Conservation (phyloP, 2,113 vertebrate genomes). For the Galeopterus variegatus region DNA sequence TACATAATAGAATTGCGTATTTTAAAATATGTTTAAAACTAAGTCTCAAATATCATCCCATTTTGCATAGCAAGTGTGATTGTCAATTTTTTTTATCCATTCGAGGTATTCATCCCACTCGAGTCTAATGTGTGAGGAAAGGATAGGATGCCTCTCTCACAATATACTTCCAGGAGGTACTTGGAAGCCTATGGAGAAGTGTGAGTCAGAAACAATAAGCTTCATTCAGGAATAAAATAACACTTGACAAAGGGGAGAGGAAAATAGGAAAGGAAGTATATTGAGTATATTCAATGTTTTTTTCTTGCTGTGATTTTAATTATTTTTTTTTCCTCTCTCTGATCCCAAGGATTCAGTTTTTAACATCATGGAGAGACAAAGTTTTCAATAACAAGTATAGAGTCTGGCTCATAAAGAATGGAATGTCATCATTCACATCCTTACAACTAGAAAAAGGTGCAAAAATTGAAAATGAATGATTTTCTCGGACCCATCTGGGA, state of each 20-base stretch:
- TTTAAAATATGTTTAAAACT: not conserved
- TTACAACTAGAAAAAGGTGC: not conserved
- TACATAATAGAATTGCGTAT: not conserved
- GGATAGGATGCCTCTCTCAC: not conserved
- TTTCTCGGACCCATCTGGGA: not conserved
- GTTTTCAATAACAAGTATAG: not conserved
- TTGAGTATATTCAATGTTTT: not conserved
- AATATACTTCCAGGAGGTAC: not conserved
- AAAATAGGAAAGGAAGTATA: not conserved
- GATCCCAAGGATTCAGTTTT: not conserved
- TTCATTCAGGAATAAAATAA: not conserved
- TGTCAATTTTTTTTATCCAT: not conserved
- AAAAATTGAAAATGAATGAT: not conserved
- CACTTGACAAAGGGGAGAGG: not conserved
- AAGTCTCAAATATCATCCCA: not conserved
- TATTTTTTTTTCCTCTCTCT: not conserved
- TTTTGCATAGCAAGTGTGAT: not conserved
- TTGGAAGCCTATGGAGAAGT: not conserved
- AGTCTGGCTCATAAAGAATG: not conserved
- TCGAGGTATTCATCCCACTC: not conserved
- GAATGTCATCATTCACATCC: not conserved
- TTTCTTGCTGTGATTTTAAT: not conserved
- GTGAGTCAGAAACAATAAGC: not conserved
- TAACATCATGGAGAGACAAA: not conserved
- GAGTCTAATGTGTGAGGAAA: not conserved